Evolutionary conservation across 2,113 vertebrate species (phyloP).

Genomic region (Aptenodytes patagonicus): DNA sequence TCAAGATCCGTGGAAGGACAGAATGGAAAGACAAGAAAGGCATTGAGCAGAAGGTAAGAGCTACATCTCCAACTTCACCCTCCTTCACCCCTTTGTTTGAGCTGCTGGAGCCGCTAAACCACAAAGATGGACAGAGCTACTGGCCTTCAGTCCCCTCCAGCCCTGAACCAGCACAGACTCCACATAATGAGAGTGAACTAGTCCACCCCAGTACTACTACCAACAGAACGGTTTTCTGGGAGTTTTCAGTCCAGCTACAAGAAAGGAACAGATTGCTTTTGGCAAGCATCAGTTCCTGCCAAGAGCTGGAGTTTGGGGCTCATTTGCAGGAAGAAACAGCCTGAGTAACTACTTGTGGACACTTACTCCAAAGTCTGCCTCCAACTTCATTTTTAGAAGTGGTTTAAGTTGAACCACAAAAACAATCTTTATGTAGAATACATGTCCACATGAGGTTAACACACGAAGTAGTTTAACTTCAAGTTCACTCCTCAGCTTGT

Average conservation of each 20-base stretch:
- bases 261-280: not conserved
- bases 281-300: not conserved
- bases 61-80: not conserved
- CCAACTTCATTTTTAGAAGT: conserved; percentile 3
- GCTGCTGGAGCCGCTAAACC: not conserved
- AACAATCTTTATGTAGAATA: not conserved
- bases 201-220: not conserved
- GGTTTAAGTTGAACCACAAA: conserved; percentile 13
- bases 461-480: not conserved
- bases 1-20: not conserved
- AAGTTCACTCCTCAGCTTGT: not conserved
- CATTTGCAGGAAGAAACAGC: not conserved
- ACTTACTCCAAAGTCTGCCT: not conserved
- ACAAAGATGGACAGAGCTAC: not conserved
- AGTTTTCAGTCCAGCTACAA: not conserved
- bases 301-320: not conserved
- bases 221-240: not conserved
- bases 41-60: not conserved
- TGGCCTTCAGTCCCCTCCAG: not conserved
- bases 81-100: not conserved
- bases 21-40: not conserved
- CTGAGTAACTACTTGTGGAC: not conserved
- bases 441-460: not conserved
- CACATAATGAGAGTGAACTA: not conserved
- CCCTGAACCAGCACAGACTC: not conserved